Evolutionary conservation across 2,113 vertebrate genomes (phyloP).

Genomic region (Anhinga anhinga): DNA sequence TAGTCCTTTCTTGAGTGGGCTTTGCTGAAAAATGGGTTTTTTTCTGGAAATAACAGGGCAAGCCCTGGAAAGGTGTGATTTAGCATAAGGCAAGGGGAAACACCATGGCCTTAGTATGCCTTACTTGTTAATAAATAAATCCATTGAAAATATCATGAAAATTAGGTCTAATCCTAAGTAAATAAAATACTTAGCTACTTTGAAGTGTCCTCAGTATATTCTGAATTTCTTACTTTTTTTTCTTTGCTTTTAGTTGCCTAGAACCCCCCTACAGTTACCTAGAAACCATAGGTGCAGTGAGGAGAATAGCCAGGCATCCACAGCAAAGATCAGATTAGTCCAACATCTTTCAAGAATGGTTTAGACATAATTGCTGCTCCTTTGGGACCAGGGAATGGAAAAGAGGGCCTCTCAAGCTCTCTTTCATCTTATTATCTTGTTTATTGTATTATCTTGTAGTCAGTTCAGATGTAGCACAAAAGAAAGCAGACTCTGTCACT

Average conservation of each 20-base stretch:
- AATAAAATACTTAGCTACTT: not conserved
- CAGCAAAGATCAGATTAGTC: conserved; percentile 3
- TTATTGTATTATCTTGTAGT: conserved; percentile 39
- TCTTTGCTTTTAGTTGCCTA: not conserved
- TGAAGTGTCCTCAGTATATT: not conserved
- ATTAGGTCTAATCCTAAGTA: not conserved
- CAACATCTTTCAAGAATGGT: not conserved
- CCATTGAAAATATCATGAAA: not conserved
- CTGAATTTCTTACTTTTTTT: not conserved
- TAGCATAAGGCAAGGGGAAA: not conserved
- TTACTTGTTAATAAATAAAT: not conserved
- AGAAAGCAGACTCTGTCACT: conserved; percentile 19
- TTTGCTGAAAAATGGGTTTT: not conserved
- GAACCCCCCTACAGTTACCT: not conserved
- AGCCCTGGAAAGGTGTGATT: not conserved
- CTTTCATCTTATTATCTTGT: conserved; percentile 54
- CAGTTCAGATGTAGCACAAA: conserved; percentile 10
- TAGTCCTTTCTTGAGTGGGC: not conserved
- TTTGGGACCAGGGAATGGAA: not conserved
- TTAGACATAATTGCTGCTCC: conserved; percentile 28
- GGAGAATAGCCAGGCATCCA: not conserved
- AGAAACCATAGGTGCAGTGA: not conserved
- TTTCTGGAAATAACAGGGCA: not conserved
- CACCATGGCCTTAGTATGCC: not conserved
- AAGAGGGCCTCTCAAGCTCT: conserved; percentile 15